These are phyloP conservation scores for Chloroceryle amazona DNA, from an alignment of 2,797 vertebrate genomes.

Conservation along the genomic window DNA sequence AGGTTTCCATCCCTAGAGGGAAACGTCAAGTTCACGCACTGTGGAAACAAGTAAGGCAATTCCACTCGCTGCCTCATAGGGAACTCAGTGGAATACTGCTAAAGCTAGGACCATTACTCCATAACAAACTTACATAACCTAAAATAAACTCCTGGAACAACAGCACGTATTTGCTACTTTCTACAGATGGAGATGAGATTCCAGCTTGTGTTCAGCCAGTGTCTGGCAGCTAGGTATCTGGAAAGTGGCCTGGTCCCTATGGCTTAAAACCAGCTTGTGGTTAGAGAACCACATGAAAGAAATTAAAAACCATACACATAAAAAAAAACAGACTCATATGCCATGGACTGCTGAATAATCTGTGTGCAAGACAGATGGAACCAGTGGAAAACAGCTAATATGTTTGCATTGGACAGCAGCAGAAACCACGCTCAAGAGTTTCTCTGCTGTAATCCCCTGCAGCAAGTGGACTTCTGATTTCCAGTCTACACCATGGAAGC, in stretches of 20 bases:
- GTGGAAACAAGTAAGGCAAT: neutral
- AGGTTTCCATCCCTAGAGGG: neutral
- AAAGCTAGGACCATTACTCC: neutral
- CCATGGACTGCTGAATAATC: neutral
- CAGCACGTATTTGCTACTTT: neutral
- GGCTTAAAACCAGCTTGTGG: neutral
- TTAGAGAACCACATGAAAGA: conserved; percentile 13
- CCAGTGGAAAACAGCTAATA: neutral
- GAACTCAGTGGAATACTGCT: neutral
- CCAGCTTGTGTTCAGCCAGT: neutral
- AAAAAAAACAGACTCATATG: neutral
- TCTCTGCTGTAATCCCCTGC: neutral
- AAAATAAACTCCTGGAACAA: neutral
- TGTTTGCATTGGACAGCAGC: neutral
- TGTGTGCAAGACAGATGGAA: conserved; percentile 2
- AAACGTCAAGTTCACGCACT: neutral
- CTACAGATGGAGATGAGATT: neutral
- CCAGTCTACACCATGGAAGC: neutral
- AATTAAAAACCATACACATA: neutral
- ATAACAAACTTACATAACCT: neutral
- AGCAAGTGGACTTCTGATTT: neutral
- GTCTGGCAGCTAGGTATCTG: neutral
- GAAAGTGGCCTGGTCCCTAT: neutral
- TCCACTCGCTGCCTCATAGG: neutral
- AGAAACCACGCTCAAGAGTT: neutral